phyloP scores from a whole-genome alignment of 2,888 invertebrate genomes.

The Sarcophaga caerulescens region DNA sequence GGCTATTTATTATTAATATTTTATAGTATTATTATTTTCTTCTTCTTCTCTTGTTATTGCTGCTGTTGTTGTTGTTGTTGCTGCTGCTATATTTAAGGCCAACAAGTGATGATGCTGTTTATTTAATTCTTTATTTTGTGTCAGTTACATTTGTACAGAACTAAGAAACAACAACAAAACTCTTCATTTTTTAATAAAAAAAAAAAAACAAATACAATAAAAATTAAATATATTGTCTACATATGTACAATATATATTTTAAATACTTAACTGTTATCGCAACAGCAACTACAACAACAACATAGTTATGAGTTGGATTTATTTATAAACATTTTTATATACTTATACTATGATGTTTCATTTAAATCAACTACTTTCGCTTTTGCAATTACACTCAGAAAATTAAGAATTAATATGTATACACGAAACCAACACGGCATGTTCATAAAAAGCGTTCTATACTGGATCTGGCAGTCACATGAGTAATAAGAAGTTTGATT shows the following conservation, averaged over 20 bases:
- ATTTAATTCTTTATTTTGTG: slow-evolving; percentile 7
- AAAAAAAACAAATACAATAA: background rate
- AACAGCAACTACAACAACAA: background rate
- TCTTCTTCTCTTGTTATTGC: background rate
- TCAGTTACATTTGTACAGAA: background rate
- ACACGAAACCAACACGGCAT: too few relatives aligned
- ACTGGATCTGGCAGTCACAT: too few relatives aligned
- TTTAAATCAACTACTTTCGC: too few relatives aligned
- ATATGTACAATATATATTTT: background rate
- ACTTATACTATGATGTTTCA: background rate
- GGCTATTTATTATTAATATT: slow-evolving; percentile 27
- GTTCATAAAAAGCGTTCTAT: too few relatives aligned
- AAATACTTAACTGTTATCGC: slow-evolving; percentile 25
- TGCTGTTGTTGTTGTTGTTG: background rate
- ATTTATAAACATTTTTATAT: slow-evolving; percentile 1
- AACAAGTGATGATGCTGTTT: slow-evolving; percentile 20
- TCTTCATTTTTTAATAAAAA: slow-evolving; percentile 2
- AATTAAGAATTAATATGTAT: too few relatives aligned
- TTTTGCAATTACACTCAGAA: too few relatives aligned
- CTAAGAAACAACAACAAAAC: background rate
- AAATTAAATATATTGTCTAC: background rate
- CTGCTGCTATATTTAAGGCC: slow-evolving; percentile 32
- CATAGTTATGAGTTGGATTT: slow-evolving; percentile 25
- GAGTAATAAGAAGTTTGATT: too few relatives aligned
- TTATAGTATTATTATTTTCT: slow-evolving; percentile 7